Conservation (phyloP, 2,113 vertebrate species). For the Gasterosteus aculeatus region DNA sequence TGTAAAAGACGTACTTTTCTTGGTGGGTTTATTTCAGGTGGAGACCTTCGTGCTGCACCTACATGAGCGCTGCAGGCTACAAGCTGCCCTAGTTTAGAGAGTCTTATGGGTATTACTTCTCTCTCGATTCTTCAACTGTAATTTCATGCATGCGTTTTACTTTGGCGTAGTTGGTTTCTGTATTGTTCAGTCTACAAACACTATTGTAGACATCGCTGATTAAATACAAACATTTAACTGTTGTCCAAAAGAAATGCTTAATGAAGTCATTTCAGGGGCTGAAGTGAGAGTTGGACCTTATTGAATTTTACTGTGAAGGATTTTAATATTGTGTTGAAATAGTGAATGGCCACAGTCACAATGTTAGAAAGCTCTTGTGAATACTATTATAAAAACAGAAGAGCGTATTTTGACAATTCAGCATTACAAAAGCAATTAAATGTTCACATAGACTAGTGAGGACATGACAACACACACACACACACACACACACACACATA, state of each 20-base stretch:
- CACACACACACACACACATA: background rate
- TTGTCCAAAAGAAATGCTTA: background rate
- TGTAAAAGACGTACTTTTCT: background rate
- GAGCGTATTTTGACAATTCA: conserved; percentile 30
- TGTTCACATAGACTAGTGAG: conserved; percentile 23
- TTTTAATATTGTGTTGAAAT: conserved; percentile 5
- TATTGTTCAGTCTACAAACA: background rate
- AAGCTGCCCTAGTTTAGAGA: conserved; percentile 5
- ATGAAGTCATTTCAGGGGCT: background rate
- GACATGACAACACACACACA: conserved; percentile 1
- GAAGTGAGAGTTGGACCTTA: conserved; percentile 1
- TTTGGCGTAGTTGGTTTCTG: background rate
- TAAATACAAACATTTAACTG: background rate
- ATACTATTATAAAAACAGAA: conserved; percentile 11
- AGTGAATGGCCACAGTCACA: conserved; percentile 2
- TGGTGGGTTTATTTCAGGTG: background rate
- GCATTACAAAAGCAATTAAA: conserved; percentile 40
- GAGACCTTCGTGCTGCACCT: background rate
- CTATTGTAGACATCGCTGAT: background rate
- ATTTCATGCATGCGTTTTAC: background rate
- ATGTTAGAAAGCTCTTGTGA: conserved; percentile 1
- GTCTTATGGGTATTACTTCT: background rate
- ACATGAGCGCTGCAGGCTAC: conserved; percentile 2
- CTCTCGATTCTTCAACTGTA: background rate
- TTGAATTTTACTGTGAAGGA: background rate